Conservation (phyloP, 2,797 vertebrate species). For the Microctenopoma stevenorrisi region DNA sequence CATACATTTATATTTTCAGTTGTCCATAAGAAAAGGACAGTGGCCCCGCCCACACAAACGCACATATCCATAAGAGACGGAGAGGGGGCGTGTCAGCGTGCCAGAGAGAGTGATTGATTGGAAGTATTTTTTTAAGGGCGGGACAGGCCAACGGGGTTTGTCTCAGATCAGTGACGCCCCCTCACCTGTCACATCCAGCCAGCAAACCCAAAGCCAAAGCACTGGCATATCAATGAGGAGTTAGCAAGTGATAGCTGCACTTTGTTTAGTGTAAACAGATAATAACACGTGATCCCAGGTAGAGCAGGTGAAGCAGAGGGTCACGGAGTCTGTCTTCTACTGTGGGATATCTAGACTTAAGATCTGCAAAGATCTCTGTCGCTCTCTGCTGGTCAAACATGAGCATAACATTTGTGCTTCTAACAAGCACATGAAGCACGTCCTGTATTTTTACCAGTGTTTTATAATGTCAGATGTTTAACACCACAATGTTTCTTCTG, state of each 20-base stretch:
- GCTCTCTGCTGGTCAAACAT: conserved; percentile 50
- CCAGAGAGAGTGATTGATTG: conserved; percentile 74
- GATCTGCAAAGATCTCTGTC: conserved; percentile 14
- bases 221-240: conserved; percentile 10
- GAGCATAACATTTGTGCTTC: neutral
- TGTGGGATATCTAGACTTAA: neutral
- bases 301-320: neutral
- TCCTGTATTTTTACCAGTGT: too few relatives aligned
- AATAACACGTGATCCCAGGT: neutral
- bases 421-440: too few relatives aligned
- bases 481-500: too few relatives aligned
- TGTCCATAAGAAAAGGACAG: conserved; percentile 31
- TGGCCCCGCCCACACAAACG: conserved; percentile 38
- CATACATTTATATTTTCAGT: conserved; percentile 32
- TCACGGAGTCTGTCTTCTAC: too few relatives aligned
- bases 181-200: conserved; percentile 77
- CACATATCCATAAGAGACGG: conserved; percentile 46
- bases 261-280: neutral
- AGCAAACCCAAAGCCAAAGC: conserved; percentile 37
- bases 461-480: too few relatives aligned
- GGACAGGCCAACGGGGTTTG: conserved; percentile 28
- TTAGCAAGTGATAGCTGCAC: neutral
- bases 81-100: conserved; percentile 62
- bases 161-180: conserved; percentile 68
- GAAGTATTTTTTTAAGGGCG: conserved; percentile 57